Evolutionary conservation across 2,797 vertebrate genomes (phyloP).

Genomic region (Hipposideros larvatus): DNA sequence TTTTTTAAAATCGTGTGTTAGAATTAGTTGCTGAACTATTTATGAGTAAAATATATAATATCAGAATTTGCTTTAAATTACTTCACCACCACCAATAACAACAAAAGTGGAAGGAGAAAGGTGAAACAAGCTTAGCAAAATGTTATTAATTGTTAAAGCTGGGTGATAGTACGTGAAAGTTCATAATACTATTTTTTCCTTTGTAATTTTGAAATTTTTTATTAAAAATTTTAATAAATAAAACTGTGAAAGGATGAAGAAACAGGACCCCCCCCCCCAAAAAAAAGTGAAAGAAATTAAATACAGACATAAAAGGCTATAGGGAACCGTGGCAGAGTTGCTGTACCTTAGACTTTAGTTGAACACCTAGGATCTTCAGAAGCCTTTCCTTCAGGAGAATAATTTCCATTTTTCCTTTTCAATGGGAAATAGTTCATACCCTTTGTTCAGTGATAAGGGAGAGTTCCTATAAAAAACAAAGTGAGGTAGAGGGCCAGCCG

Average conservation of each 20-base stretch:
- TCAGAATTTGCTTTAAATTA: slow-evolving; percentile 30
- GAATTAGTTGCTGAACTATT: neutral
- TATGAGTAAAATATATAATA: slow-evolving; percentile 20
- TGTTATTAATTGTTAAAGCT: slow-evolving; percentile 9
- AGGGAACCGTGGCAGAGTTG: neutral
- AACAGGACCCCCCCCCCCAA: neutral
- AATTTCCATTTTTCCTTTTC: neutral
- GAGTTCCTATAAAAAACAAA: neutral
- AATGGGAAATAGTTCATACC: neutral
- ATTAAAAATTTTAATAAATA: slow-evolving; percentile 19
- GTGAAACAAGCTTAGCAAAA: neutral
- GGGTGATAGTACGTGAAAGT: neutral
- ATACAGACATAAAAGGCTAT: neutral
- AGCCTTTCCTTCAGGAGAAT: neutral
- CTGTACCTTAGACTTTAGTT: neutral
- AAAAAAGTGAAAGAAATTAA: neutral
- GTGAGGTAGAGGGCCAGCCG: neutral
- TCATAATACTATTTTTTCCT: neutral
- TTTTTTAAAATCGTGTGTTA: neutral
- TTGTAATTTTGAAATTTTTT: slow-evolving; percentile 27
- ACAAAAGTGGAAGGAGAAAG: neutral
- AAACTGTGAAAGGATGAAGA: neutral
- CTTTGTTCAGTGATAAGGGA: neutral
- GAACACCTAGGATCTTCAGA: neutral
- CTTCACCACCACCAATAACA: neutral